phyloP scores from a whole-genome alignment of 2,797 vertebrate genomes.

The Urophycis tenuis region DNA sequence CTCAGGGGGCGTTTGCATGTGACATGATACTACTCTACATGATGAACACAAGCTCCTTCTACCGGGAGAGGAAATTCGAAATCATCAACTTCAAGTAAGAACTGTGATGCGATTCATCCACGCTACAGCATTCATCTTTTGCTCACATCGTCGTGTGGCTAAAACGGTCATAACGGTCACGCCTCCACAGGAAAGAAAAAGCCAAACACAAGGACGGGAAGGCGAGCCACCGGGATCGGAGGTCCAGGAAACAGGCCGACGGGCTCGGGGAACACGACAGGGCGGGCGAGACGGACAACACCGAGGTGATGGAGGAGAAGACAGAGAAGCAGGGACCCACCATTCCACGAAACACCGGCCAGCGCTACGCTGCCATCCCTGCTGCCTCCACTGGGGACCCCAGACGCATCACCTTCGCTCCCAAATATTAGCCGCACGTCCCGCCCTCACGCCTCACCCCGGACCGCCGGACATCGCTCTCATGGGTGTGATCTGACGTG shows the following conservation, averaged over 20 bases:
- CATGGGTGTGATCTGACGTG: neutral
- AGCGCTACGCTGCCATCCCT: conserved; percentile 49
- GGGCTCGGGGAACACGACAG: conserved; percentile 45
- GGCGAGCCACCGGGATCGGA: conserved; percentile 44
- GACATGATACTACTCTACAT: conserved; percentile 91
- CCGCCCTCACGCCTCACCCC: too few species aligned
- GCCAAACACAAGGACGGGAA: conserved; percentile 48
- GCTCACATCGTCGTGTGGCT: neutral
- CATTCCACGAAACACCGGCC: conserved; percentile 66
- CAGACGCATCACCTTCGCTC: conserved; percentile 55
- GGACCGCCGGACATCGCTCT: too few species aligned
- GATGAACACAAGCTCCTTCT: conserved; percentile 89
- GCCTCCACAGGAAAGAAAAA: conserved; percentile 48
- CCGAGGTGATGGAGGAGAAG: conserved; percentile 19
- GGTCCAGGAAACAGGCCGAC: conserved; percentile 45
- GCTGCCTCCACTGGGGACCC: conserved; percentile 37
- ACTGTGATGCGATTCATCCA: neutral
- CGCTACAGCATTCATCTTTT: neutral
- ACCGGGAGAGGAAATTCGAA: conserved; percentile 91
- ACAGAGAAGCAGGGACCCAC: conserved; percentile 51
- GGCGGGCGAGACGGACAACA: conserved; percentile 25
- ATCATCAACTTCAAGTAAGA: conserved; percentile 86
- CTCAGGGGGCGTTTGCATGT: conserved; percentile 88
- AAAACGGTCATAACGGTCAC: neutral
- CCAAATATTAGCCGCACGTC: conserved; percentile 21